Conservation (phyloP, 2,113 vertebrate genomes). For the Scomber japonicus region DNA sequence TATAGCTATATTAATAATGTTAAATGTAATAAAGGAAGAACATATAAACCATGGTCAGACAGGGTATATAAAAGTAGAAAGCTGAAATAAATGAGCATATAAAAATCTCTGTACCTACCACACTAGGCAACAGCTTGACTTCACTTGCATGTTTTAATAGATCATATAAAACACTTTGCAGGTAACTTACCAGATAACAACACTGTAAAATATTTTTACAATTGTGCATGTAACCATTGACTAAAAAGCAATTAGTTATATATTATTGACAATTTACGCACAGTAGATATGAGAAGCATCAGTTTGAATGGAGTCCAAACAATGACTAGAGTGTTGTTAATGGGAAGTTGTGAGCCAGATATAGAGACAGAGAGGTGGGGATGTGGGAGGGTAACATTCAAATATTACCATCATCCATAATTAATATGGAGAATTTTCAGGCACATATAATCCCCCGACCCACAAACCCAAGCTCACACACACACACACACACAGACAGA, state of each 20-base stretch:
- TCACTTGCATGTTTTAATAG: not conserved
- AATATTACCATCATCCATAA: conserved; percentile 50
- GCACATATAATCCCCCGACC: conserved; percentile 37
- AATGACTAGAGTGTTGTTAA: not conserved
- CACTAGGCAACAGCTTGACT: not conserved
- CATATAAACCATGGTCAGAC: not conserved
- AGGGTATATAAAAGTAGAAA: not conserved
- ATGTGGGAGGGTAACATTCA: conserved; percentile 11
- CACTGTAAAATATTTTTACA: not conserved
- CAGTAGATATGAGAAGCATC: conserved; percentile 4
- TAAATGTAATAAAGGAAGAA: not conserved
- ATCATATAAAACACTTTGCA: not conserved
- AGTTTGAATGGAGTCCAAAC: conserved; percentile 15
- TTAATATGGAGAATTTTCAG: conserved; percentile 54
- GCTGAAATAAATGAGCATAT: not conserved
- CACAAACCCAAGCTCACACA: not conserved
- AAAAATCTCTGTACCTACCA: not conserved
- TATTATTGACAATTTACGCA: not conserved
- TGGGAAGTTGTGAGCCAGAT: conserved; percentile 10
- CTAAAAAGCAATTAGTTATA: not conserved
- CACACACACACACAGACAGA: too few relatives aligned
- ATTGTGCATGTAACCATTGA: not conserved
- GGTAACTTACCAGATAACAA: not conserved
- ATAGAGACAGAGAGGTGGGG: conserved; percentile 3
- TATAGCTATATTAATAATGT: not conserved